Conservation (phyloP, 2,888 invertebrate species). For the Boloria euphrosyne region DNA sequence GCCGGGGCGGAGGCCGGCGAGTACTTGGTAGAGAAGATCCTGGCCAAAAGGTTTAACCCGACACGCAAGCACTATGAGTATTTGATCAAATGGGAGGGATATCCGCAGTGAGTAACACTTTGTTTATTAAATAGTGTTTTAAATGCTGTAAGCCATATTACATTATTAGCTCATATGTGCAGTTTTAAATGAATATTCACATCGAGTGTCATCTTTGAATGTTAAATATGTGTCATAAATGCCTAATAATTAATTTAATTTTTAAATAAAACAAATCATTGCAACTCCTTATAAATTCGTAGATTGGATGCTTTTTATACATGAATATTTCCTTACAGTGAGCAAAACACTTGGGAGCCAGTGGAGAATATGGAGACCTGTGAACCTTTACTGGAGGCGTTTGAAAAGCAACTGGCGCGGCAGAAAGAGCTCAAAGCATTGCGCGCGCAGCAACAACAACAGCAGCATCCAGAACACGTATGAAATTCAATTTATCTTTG, state of each 20-base stretch:
- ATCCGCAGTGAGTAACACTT: conserved; percentile 83
- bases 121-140: conserved; percentile 5
- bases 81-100: conserved; percentile 93
- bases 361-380: conserved; percentile 89
- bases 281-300: too few relatives aligned
- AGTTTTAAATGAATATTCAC: too few relatives aligned
- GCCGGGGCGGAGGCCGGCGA: conserved; percentile 81
- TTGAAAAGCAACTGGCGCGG: conserved; percentile 89
- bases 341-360: conserved; percentile 93
- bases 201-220: too few relatives aligned
- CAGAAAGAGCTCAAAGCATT: conserved; percentile 88
- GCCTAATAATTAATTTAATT: too few relatives aligned
- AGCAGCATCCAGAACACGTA: conserved; percentile 71
- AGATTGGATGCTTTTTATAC: background rate
- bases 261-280: too few relatives aligned
- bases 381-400: conserved; percentile 89
- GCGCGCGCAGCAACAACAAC: conserved; percentile 64
- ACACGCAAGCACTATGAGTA: conserved; percentile 90
- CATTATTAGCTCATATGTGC: too few relatives aligned
- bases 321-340: conserved; percentile 65
- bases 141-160: too few relatives aligned
- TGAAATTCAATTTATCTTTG: too few relatives aligned
- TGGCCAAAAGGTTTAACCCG: conserved; percentile 92
- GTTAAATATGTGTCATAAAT: too few relatives aligned
- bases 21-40: conserved; percentile 90